Conservation (phyloP, 1,140 invertebrate genomes). For the Pemphigus obesinymphae region DNA sequence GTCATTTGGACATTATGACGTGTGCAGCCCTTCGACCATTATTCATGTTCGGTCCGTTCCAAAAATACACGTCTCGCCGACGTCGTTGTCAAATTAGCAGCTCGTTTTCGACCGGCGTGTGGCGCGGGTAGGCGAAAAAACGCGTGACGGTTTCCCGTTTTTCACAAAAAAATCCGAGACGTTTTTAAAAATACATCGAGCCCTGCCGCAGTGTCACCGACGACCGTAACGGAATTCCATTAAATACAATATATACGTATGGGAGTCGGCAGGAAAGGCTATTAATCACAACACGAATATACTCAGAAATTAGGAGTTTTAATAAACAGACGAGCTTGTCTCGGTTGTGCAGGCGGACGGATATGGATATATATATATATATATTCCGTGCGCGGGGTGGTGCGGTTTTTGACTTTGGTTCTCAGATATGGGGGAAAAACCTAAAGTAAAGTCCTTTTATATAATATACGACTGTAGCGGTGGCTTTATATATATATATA, state of each 20-base stretch:
- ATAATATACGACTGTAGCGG: neutral
- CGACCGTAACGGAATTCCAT: constrained; percentile 21
- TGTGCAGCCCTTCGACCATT: neutral
- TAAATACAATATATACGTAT: too few species aligned
- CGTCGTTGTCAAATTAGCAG: constrained; percentile 26
- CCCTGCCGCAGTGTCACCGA: neutral
- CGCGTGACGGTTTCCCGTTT: constrained; percentile 29
- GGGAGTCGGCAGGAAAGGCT: neutral
- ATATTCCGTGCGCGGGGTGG: too few species aligned
- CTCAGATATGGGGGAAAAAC: too few species aligned
- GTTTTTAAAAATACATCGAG: constrained; percentile 20
- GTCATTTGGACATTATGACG: too few species aligned
- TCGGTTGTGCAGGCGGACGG: neutral
- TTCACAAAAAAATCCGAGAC: constrained; percentile 23
- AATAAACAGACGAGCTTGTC: neutral
- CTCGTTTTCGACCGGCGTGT: neutral
- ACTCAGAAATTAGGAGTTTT: neutral
- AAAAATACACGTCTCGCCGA: constrained; percentile 18
- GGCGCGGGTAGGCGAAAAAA: neutral
- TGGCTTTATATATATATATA: neutral
- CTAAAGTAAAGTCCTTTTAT: too few species aligned
- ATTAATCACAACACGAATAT: constrained; percentile 6
- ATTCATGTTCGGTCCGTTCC: neutral
- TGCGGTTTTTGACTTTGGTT: too few species aligned
- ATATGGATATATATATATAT: too few species aligned